Base-by-base conservation (phyloP, 2,797 vertebrate genomes). In the Gambusia yucatana region DNA sequence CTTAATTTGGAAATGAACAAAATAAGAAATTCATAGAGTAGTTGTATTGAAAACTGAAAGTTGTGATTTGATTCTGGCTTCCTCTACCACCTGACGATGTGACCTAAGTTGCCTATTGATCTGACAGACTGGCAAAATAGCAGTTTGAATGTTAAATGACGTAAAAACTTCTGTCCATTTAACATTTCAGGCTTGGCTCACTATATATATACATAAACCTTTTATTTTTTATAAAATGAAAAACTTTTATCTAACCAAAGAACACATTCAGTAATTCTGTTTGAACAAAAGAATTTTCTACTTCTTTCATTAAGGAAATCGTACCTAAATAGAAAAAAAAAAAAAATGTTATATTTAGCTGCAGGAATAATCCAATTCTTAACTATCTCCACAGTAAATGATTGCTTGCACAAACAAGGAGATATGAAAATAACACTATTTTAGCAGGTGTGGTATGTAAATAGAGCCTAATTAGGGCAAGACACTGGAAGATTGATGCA, bases 401-500 rank as follows among this genome's bases (percentile, higher is more conserved):
- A 80, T 75, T 86, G 50, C 81, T 72, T 85, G 14, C 75, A 82
- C 76, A 90, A 91, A 89, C 75, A 84, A 83, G 79, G 82, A 84
- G 36, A 84, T 86, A 77, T 83, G 59, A 84, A 75, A 87, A 67
- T 76, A 73, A 80, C 43, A 71, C 48, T 81, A 79, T 85, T 84
- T 88, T 70, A 83, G 83, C 87, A 88, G 83, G 84, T 79, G 76
- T 50, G 71, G 61, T 30, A 71, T 82, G 80, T 82, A 83, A 84
- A 86, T 6, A 5, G 41, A 46, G 72, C 75, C 69, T 90, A 85
- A 92, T 93, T 87, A 88, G 80, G 76, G 80, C 82, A 87, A 82
- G 87, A 86, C 84, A 82, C 46, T 0, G 3, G 71, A 50, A 91
- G 83, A 91, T 80, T 88, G 83, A 87, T 87, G 85, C 41, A 5